A percentile compares a stretch with the other conserved stretches of the same genome.
These are phyloP conservation scores for Pseudochirops corinnae DNA, from an alignment of 2,797 vertebrate genomes.

Conservation along the genomic window DNA sequence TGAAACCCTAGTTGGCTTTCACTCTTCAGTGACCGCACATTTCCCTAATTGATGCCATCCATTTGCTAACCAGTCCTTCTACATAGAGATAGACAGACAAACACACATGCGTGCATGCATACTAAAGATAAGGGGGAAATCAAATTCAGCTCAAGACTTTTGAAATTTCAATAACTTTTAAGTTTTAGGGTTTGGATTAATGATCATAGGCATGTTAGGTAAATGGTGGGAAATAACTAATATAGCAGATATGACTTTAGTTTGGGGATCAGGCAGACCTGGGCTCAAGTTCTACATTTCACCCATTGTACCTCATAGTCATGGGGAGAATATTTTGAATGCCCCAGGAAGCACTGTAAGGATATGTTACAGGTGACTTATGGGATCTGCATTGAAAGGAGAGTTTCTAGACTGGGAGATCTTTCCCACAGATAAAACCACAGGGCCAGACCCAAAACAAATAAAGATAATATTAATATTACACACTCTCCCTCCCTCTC, in stretches of 20 bases:
- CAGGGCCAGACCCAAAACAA: no score
- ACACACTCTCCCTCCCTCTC: not conserved
- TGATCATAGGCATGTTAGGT: not conserved
- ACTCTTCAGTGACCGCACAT: constrained; percentile 4
- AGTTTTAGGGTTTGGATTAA: constrained; percentile 5
- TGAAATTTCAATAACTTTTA: constrained; percentile 49
- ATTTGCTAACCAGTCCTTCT: constrained; percentile 67
- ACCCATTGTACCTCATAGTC: not conserved
- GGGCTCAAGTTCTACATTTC: not conserved
- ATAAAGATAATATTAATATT: not conserved
- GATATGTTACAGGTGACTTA: not conserved
- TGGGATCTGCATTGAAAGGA: not conserved
- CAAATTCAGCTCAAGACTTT: constrained; percentile 47
- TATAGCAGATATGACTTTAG: not conserved
- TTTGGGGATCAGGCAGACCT: not conserved
- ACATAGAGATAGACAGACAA: not conserved
- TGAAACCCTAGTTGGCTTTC: constrained; percentile 44
- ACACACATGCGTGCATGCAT: not conserved
- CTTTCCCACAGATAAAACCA: not conserved
- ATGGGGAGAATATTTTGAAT: not conserved
- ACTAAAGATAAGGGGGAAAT: not conserved
- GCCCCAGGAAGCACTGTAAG: not conserved
- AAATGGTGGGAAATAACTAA: not conserved
- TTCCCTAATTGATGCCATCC: constrained; percentile 55
- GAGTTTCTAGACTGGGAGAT: not conserved